Evolutionary conservation across 2,888 invertebrate species (phyloP).

Genomic region (Aquatica leii): DNA sequence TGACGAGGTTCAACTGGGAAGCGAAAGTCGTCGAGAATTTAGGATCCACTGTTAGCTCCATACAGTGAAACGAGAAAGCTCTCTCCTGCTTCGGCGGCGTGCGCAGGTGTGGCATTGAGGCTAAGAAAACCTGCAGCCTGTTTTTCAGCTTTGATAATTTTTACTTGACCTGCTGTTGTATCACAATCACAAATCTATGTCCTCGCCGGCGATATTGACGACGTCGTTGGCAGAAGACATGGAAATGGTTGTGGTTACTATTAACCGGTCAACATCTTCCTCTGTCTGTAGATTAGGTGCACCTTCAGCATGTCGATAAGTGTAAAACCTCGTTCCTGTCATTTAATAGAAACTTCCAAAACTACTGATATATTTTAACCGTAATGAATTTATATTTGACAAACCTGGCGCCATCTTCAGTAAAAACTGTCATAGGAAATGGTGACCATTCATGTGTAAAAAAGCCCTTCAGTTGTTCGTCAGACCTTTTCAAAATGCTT

Average conservation of each 20-base stretch:
- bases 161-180: slow-evolving; percentile 13
- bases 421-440: slow-evolving; percentile 33
- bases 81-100: not conserved
- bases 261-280: slow-evolving; percentile 36
- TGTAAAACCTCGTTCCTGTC: not conserved
- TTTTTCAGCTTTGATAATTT: not conserved
- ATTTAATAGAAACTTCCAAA: no score
- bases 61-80: not conserved
- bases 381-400: no score
- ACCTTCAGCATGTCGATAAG: no score
- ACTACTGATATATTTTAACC: no score
- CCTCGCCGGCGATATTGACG: slow-evolving; percentile 32
- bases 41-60: not conserved
- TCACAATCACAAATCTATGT: slow-evolving; percentile 33
- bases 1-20: not conserved
- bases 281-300: not conserved
- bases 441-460: slow-evolving; percentile 37
- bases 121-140: not conserved
- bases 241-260: slow-evolving; percentile 30
- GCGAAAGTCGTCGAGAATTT: no score
- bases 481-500: no score
- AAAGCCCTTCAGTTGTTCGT: slow-evolving; percentile 19
- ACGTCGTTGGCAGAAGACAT: slow-evolving; percentile 26
- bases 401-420: not conserved
- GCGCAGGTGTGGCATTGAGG: not conserved